These are phyloP conservation scores for Murina feae DNA, from an alignment of 2,113 vertebrate genomes.

Conservation along the genomic window DNA sequence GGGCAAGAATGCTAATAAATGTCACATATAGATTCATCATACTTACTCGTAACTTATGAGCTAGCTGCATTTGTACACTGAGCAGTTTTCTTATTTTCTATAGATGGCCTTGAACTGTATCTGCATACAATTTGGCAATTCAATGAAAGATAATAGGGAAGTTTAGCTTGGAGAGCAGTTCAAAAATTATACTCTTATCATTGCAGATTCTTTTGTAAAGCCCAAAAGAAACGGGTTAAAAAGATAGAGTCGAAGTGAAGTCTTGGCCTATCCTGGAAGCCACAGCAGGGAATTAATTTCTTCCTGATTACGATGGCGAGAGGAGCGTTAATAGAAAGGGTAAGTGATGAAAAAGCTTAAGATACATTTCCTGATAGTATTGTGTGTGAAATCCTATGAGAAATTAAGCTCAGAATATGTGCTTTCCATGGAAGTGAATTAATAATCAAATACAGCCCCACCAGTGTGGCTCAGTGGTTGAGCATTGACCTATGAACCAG, in stretches of 20 bases:
- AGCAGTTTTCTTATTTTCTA: background rate
- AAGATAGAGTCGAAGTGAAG: constrained; percentile 33
- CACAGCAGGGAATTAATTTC: constrained; percentile 62
- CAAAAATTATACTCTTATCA: background rate
- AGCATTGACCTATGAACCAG: too few relatives aligned
- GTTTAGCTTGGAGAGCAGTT: background rate
- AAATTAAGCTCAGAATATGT: background rate
- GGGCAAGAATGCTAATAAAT: background rate
- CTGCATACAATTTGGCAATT: background rate
- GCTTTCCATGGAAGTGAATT: background rate
- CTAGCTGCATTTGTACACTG: background rate
- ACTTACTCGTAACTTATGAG: background rate
- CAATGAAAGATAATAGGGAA: background rate
- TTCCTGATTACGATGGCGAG: constrained; percentile 23
- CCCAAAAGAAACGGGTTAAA: background rate
- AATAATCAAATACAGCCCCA: background rate
- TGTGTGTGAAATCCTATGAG: background rate
- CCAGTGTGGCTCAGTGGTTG: too few relatives aligned
- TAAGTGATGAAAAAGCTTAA: constrained; percentile 24
- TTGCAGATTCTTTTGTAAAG: background rate
- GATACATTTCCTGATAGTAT: background rate
- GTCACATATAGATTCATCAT: background rate
- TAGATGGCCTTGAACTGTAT: background rate
- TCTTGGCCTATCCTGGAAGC: constrained; percentile 29
- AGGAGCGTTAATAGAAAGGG: constrained; percentile 37